Evolutionary conservation across 2,888 invertebrate genomes (phyloP).

Genomic region (Flabesymbios commensalis): DNA sequence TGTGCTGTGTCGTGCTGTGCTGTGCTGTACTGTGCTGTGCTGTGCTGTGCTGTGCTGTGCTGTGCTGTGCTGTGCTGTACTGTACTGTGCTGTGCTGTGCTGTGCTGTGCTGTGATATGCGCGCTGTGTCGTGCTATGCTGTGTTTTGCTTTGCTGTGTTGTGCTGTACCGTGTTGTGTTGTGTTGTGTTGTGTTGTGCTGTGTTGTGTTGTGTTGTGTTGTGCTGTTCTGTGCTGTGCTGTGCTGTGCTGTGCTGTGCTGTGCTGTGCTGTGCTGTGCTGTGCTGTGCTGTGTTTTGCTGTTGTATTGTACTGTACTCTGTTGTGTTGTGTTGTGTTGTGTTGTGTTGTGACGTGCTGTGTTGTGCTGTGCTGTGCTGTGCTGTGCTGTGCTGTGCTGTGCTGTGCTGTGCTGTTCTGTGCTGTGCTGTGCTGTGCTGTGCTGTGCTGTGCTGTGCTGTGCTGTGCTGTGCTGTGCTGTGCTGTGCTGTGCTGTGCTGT

Average conservation of each 20-base stretch:
- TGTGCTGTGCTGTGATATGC: background rate
- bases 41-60: background rate
- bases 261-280: background rate
- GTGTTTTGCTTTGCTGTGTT: background rate
- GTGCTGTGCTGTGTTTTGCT: background rate
- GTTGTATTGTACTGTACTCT: background rate
- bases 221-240: background rate
- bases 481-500: background rate
- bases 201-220: background rate
- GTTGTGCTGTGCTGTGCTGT: background rate
- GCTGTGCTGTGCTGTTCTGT: background rate
- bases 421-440: background rate
- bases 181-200: background rate
- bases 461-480: background rate
- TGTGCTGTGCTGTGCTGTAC: background rate
- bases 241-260: background rate
- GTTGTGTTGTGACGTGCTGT: background rate
- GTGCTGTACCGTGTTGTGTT: background rate
- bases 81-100: background rate
- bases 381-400: background rate
- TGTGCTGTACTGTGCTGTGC: background rate
- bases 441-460: background rate
- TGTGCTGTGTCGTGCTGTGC: background rate
- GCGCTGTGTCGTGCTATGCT: background rate
- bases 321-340: background rate